Evolutionary conservation across 2,113 vertebrate genomes (phyloP), one percentile per base, ranked within the genome.

Genomic region (Grallaria varia): DNA sequence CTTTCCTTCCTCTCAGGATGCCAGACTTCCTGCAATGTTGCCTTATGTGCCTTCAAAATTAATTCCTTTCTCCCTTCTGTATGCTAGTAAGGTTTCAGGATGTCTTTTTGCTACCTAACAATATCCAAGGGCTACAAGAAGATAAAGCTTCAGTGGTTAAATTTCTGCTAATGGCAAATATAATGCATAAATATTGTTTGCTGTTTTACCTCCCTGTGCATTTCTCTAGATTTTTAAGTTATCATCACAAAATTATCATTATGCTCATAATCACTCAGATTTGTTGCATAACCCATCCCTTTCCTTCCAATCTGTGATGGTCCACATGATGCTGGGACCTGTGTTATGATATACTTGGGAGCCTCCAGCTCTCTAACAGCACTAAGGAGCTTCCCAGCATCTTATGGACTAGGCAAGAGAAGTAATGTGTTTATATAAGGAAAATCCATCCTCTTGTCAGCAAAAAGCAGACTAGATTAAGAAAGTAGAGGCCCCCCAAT

Each of bases 311-410:
- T 27, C 49, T 85, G 13, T 72, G 39, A 16, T 33, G 30, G 20
- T 66, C 31, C 17, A 22, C 0, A 0, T 42, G 28, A 50, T 62
- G 55, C 31, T 83, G 44, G 23, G 56, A 67, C 21, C 27, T 17
- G 33, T 56, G 23, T 64, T 37, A 10, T 3, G 6, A 39, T 0
- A 1, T 2, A 8, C 30, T 22, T 39, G n/a, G n/a, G 56, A 58
- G 37, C 21, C 6, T 16, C 12, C 50, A 37, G 14, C 14, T 33
- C 24, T 28, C 42, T 25, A 52, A 35, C 20, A 79, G 13, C 37
- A 9, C 6, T 13, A 25, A 5, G 23, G 52, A 67, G 56, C 62
- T 52, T 30, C 4, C 31, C 74, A 47, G n/a, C 28, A 31, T 50
- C 39, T 55, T 23, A 85, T 0, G 25, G 53, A 64, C 14, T 1